These are phyloP conservation scores for Saturnia pavonia DNA, from an alignment of 2,888 invertebrate genomes.

Conservation along the genomic window DNA sequence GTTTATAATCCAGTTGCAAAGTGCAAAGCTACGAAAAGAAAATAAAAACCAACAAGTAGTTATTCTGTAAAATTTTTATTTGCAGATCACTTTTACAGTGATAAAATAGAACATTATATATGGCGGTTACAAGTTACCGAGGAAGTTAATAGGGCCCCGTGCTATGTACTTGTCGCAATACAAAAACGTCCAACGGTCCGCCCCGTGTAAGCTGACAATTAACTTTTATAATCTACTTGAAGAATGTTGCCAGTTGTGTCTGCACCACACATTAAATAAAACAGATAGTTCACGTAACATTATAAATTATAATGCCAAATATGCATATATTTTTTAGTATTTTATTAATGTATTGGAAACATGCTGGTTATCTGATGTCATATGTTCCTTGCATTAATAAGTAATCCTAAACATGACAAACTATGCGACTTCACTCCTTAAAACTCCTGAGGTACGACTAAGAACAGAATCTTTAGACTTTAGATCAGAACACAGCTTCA, in stretches of 20 bases:
- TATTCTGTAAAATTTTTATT: not conserved
- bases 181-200: constrained; percentile 29
- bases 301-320: not conserved
- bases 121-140: not conserved
- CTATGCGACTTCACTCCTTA: no score
- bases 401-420: no score
- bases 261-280: not conserved
- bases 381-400: no score
- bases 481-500: not conserved
- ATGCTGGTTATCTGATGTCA: no score
- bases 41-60: not conserved
- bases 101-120: constrained; percentile 3
- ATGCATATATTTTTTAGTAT: not conserved
- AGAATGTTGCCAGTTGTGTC: constrained; percentile 27
- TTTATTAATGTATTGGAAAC: no score
- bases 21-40: not conserved
- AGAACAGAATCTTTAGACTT: no score
- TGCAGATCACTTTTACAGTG: not conserved
- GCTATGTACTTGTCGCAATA: constrained; percentile 20
- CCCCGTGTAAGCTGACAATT: constrained; percentile 33
- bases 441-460: no score
- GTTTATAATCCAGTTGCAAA: not conserved
- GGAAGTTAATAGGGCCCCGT: constrained; percentile 2
- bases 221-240: constrained; percentile 33
- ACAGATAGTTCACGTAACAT: not conserved